Conservation (phyloP, 2,888 invertebrate genomes). For the Stramonita haemastoma region DNA sequence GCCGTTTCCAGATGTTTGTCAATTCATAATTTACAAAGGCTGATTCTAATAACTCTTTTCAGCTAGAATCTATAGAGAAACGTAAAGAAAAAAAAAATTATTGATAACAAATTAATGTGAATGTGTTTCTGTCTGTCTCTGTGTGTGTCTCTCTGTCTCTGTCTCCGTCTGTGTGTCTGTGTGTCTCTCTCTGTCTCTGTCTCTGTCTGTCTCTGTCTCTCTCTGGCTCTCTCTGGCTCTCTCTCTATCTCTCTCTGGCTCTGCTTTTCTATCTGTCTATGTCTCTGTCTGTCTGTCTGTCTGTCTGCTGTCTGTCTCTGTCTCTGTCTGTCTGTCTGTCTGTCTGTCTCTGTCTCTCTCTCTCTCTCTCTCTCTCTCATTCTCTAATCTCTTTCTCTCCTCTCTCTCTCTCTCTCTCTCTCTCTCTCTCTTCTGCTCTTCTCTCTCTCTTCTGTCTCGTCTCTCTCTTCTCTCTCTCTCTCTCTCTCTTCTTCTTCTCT, state of each 20-base stretch:
- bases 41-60: too few relatives aligned
- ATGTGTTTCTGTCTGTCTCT: not conserved
- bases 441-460: not conserved
- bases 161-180: not conserved
- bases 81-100: too few relatives aligned
- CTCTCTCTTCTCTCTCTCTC: not conserved
- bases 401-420: not conserved
- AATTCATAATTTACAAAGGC: too few relatives aligned
- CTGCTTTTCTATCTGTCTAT: not conserved
- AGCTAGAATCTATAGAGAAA: too few relatives aligned
- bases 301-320: not conserved
- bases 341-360: constrained; percentile 5
- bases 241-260: not conserved
- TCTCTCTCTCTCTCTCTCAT: not conserved
- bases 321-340: not conserved
- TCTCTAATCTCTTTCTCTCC: not conserved
- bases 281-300: not conserved
- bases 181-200: constrained; percentile 1
- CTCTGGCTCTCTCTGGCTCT: not conserved
- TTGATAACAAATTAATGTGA: too few relatives aligned
- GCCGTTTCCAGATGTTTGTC: too few relatives aligned
- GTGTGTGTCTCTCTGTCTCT: too few relatives aligned
- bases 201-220: not conserved
- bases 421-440: not conserved
- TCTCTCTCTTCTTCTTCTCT: not conserved